These are phyloP conservation scores for Grammomys surdaster DNA, from an alignment of 2,113 vertebrate species.

Conservation along the genomic window DNA sequence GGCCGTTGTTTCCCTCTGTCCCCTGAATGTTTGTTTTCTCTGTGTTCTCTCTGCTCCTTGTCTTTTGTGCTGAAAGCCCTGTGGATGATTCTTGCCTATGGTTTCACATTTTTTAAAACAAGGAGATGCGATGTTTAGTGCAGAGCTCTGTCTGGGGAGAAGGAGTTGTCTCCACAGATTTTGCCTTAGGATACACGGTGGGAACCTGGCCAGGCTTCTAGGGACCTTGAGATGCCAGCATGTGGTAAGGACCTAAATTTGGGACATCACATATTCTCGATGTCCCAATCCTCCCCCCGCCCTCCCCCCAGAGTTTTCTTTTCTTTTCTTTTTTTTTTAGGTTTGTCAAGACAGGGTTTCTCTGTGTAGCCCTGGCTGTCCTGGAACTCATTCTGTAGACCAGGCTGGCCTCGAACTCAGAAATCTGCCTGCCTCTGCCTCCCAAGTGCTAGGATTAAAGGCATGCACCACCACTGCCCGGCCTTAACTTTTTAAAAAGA, in stretches of 20 bases:
- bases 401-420: too few relatives aligned
- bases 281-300: not conserved
- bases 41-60: not conserved
- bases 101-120: conserved; percentile 2
- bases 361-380: too few relatives aligned
- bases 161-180: conserved; percentile 26
- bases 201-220: not conserved
- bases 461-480: too few relatives aligned
- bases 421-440: too few relatives aligned
- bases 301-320: not conserved
- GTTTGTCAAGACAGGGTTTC: too few relatives aligned
- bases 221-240: conserved; percentile 43
- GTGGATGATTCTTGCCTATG: conserved; percentile 15
- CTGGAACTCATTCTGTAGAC: too few relatives aligned
- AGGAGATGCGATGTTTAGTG: not conserved
- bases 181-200: not conserved
- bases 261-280: not conserved
- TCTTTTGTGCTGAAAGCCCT: not conserved
- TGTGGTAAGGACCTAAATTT: not conserved
- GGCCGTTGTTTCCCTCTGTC: not conserved
- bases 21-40: not conserved
- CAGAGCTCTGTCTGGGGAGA: not conserved
- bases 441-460: too few relatives aligned
- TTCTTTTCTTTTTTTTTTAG: too few relatives aligned
- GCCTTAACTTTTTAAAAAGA: conserved; percentile 9